Evolutionary conservation across 2,113 vertebrate genomes (phyloP).

Genomic region (Pseudorhombus dupliciocellatus): DNA sequence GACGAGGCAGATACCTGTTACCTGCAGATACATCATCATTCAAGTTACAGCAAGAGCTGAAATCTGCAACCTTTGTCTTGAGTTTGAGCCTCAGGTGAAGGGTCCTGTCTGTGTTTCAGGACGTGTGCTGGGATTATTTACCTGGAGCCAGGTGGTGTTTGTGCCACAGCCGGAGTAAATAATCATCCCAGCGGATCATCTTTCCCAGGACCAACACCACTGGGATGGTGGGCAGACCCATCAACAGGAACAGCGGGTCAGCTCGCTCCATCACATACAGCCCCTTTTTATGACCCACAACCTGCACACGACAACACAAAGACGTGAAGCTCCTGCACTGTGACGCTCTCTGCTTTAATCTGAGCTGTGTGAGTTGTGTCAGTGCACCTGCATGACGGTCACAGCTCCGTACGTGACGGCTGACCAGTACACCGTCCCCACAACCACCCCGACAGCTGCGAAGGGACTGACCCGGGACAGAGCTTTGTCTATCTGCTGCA

Average conservation of each 20-base stretch:
- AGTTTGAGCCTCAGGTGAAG: background rate
- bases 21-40: too few species aligned
- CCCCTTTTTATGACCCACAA: conserved; percentile 84
- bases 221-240: conserved; percentile 83
- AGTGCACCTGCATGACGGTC: conserved; percentile 83
- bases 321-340: background rate
- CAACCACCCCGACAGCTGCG: conserved; percentile 78
- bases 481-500: conserved; percentile 79
- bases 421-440: conserved; percentile 83
- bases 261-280: conserved; percentile 82
- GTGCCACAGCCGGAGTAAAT: conserved; percentile 78
- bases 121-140: background rate
- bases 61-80: too few species aligned
- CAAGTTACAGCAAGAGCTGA: too few species aligned
- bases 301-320: conserved; percentile 46
- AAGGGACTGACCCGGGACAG: conserved; percentile 81
- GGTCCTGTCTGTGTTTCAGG: background rate
- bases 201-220: conserved; percentile 82
- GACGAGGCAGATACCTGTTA: conserved; percentile 52
- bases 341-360: fast-evolving
- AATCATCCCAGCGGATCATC: conserved; percentile 86
- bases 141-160: conserved; percentile 60
- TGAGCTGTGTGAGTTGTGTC: fast-evolving
- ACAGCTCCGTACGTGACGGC: conserved; percentile 84
- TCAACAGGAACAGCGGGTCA: conserved; percentile 81